A percentile compares a stretch with the other conserved stretches of the same genome.
phyloP scores from a whole-genome alignment of 2,888 invertebrate species.

The Brachyptera putata region DNA sequence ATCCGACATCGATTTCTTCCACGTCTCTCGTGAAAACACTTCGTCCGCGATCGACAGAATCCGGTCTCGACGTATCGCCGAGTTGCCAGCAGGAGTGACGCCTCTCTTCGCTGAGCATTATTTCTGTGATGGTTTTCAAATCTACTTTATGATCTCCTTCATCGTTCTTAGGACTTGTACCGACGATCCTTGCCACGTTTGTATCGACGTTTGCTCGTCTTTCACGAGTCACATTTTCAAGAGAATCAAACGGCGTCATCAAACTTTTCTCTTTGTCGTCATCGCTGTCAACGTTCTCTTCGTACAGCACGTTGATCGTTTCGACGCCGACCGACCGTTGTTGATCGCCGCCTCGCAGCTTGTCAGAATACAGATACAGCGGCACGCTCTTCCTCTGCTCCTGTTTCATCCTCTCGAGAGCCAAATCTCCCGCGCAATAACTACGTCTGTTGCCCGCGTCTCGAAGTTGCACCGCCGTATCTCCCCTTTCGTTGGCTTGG shows the following conservation, averaged over 20 bases:
- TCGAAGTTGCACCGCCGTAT: not conserved
- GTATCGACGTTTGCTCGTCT: no score
- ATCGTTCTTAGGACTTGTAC: not conserved
- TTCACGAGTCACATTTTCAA: no score
- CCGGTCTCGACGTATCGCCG: not conserved
- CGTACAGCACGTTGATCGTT: not conserved
- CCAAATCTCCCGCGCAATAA: not conserved
- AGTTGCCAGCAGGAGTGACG: not conserved
- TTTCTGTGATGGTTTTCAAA: not conserved
- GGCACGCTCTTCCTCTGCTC: conserved; percentile 23
- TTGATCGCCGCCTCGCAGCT: not conserved
- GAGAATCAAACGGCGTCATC: no score
- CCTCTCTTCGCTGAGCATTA: not conserved
- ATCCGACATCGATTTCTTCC: not conserved
- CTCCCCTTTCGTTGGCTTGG: conserved; percentile 16
- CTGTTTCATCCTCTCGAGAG: not conserved
- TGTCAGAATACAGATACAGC: conserved; percentile 18
- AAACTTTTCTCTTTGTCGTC: no score
- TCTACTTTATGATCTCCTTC: not conserved
- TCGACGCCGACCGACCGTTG: not conserved
- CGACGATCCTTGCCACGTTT: not conserved
- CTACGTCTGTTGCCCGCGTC: not conserved
- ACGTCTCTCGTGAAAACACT: not conserved
- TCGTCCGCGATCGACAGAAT: not conserved
- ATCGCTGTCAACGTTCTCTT: conserved; percentile 1